Percentiles rank a stretch among this genome's conserved stretches.
Evolutionary conservation across 1,140 invertebrate genomes (phyloP).

Genomic region (Drosophila subobscura): DNA sequence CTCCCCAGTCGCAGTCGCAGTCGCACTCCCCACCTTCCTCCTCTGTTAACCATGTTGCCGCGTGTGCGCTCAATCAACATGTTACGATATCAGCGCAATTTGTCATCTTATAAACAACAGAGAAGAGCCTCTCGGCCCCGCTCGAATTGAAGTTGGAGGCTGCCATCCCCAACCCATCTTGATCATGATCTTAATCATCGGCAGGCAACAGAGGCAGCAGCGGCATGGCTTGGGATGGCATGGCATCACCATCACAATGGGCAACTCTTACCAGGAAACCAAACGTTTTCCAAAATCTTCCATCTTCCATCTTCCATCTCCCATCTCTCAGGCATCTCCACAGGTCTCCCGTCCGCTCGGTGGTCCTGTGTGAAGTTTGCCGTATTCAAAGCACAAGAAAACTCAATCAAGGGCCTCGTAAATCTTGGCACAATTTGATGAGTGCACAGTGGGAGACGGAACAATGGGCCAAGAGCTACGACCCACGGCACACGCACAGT

Average conservation of each 20-base stretch:
- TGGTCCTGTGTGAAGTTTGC: slow-evolving; percentile 79
- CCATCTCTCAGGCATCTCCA: slow-evolving; percentile 8
- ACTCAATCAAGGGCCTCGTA: slow-evolving; percentile 79
- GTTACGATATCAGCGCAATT: slow-evolving; percentile 81
- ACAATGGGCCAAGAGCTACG: slow-evolving; percentile 25
- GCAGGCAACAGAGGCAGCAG: slow-evolving; percentile 22
- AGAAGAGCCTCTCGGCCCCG: slow-evolving; percentile 18
- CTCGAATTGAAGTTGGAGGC: slow-evolving; percentile 18
- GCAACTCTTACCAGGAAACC: slow-evolving; percentile 57
- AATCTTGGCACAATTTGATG: slow-evolving; percentile 81
- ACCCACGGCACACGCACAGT: slow-evolving; percentile 26
- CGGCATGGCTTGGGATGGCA: neutral
- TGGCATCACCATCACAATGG: slow-evolving; percentile 38
- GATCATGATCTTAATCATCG: slow-evolving; percentile 14
- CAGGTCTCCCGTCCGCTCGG: slow-evolving; percentile 41
- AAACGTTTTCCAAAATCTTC: slow-evolving; percentile 62
- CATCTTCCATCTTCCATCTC: slow-evolving; percentile 18
- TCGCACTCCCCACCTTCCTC: neutral
- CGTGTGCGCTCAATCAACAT: slow-evolving; percentile 81
- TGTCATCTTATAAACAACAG: slow-evolving; percentile 78
- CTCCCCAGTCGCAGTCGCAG: neutral
- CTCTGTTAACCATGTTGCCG: slow-evolving; percentile 68
- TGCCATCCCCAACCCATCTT: neutral
- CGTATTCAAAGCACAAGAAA: slow-evolving; percentile 79
- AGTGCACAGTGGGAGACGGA: slow-evolving; percentile 71